These are phyloP conservation scores for Diabrotica balteata DNA, from an alignment of 2,888 invertebrate genomes.

Conservation along the genomic window DNA sequence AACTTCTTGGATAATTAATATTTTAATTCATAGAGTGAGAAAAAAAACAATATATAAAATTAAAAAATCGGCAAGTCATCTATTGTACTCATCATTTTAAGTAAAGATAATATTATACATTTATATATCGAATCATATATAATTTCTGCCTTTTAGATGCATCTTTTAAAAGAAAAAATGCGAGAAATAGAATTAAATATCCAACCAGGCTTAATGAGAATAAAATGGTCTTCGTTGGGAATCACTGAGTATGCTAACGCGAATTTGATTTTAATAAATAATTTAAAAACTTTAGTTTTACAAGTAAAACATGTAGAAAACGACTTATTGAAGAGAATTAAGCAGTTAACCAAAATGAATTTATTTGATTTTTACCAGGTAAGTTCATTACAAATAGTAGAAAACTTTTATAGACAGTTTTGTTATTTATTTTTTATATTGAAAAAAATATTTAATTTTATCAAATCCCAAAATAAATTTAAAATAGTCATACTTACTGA, in stretches of 20 bases:
- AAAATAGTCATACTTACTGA: too few relatives aligned
- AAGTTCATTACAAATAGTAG: not conserved
- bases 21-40: too few relatives aligned
- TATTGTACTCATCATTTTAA: too few relatives aligned
- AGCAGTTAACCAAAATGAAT: constrained; percentile 66
- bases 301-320: constrained; percentile 74
- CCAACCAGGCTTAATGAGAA: constrained; percentile 80
- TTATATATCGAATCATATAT: not conserved
- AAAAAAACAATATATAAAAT: too few relatives aligned
- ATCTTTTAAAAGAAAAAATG: constrained; percentile 73
- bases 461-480: too few relatives aligned
- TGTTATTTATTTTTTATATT: too few relatives aligned
- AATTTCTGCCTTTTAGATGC: constrained; percentile 59
- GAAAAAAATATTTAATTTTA: too few relatives aligned
- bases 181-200: constrained; percentile 77
- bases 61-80: too few relatives aligned
- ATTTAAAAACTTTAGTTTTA: constrained; percentile 70
- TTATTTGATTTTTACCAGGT: constrained; percentile 62
- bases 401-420: too few relatives aligned
- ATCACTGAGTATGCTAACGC: constrained; percentile 75
- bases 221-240: constrained; percentile 87
- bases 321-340: constrained; percentile 67
- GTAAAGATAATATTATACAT: too few relatives aligned
- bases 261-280: constrained; percentile 66
- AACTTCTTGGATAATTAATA: too few relatives aligned